Percentiles rank a stretch among this genome's conserved stretches.
These are phyloP conservation scores for Ianthella basta DNA, from an alignment of 37 sponge, comb jelly and placozoan genomes.

Conservation along the genomic window DNA sequence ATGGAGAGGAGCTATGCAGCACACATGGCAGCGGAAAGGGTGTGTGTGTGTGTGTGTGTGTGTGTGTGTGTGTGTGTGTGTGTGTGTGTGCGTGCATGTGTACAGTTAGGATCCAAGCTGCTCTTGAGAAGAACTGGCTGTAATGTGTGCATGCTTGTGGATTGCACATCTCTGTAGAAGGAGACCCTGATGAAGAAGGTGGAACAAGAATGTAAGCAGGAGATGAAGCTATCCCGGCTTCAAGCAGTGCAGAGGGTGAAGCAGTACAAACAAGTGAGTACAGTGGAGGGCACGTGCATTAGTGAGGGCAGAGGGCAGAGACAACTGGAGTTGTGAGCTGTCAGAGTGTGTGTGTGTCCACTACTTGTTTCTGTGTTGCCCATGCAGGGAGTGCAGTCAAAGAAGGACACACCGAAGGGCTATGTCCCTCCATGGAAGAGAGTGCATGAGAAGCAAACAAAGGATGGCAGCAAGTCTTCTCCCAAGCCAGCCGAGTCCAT, in stretches of 20 bases:
- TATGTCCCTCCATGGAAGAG: conserved; percentile 34
- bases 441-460: not conserved
- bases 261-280: conserved; percentile 46
- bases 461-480: not conserved
- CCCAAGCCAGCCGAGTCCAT: not conserved
- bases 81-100: conserved; percentile 19
- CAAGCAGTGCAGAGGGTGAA: conserved; percentile 45
- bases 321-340: too few relatives aligned
- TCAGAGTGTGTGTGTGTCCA: too few relatives aligned
- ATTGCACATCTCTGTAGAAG: conserved; percentile 22
- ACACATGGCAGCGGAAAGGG: conserved; percentile 39
- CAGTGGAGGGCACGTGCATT: too few relatives aligned
- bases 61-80: conserved; percentile 29
- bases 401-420: conserved; percentile 3
- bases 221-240: conserved; percentile 28
- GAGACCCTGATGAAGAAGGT: conserved; percentile 41
- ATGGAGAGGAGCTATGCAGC: conserved; percentile 54
- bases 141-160: not conserved
- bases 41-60: conserved; percentile 33
- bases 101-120: too few relatives aligned
- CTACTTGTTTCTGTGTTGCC: too few relatives aligned
- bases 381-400: too few relatives aligned
- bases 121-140: too few relatives aligned
- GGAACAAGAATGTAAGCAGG: conserved; percentile 29
- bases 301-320: too few relatives aligned